A percentile compares a stretch with the other conserved stretches of the same genome.
Conservation (phyloP, 2,888 invertebrate genomes). For the Beris chalybata region DNA sequence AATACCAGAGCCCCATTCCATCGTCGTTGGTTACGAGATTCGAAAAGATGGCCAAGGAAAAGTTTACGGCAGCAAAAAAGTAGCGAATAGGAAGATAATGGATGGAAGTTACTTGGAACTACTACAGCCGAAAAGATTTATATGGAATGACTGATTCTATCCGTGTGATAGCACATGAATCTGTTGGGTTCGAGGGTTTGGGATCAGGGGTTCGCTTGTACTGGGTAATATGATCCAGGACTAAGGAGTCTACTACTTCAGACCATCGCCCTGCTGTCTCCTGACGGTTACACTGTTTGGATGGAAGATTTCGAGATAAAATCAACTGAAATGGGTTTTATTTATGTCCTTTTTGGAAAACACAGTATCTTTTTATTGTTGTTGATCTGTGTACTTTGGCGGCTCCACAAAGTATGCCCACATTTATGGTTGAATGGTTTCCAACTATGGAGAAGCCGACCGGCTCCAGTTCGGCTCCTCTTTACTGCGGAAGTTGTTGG, state of each 20-base stretch:
- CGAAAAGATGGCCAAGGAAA: constrained; percentile 1
- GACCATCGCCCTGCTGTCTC: constrained; percentile 9
- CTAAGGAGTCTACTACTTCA: constrained; percentile 4
- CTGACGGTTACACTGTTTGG: constrained; percentile 12
- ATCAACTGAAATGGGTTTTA: constrained; percentile 25
- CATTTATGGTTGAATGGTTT: neutral
- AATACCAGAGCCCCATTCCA: neutral
- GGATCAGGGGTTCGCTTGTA: no score
- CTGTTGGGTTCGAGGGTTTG: constrained; percentile 6
- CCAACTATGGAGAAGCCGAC: constrained; percentile 9
- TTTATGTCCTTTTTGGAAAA: constrained; percentile 24
- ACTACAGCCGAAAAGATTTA: constrained; percentile 28
- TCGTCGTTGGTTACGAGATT: constrained; percentile 4
- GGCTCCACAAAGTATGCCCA: constrained; percentile 22
- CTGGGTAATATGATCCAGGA: constrained; percentile 6
- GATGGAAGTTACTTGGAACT: constrained; percentile 29
- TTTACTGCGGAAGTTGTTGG: constrained; percentile 15
- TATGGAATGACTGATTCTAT: constrained; percentile 25
- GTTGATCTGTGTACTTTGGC: constrained; percentile 18
- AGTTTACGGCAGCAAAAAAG: constrained; percentile 28
- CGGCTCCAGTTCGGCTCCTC: constrained; percentile 24
- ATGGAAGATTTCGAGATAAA: constrained; percentile 27
- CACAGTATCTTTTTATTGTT: constrained; percentile 24
- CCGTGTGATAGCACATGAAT: neutral
- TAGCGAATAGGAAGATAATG: constrained; percentile 21